Percentiles rank a stretch among this genome's conserved stretches.
phyloP scores from a whole-genome alignment of 2,888 invertebrate genomes.

The Nephrotoma flavescens region DNA sequence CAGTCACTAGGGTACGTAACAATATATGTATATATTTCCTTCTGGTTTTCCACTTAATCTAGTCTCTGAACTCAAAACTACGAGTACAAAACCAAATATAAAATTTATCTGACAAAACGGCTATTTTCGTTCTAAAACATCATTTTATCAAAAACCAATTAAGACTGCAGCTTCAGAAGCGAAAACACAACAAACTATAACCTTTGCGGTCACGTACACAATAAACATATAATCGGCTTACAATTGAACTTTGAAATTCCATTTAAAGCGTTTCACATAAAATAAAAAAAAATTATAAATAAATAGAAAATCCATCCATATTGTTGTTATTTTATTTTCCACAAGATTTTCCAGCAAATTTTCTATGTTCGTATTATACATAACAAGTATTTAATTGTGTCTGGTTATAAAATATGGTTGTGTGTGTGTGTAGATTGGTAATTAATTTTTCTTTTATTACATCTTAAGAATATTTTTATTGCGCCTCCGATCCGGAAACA shows the following conservation, averaged over 20 bases:
- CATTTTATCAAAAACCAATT: not conserved
- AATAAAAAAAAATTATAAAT: not conserved
- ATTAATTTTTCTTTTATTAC: not conserved
- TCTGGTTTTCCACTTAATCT: not conserved
- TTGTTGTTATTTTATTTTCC: not conserved
- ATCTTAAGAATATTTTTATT: not conserved
- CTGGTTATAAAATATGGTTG: not conserved
- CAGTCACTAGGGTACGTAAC: too few species aligned
- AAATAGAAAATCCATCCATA: not conserved
- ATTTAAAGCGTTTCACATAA: not conserved
- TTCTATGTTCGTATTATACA: not conserved
- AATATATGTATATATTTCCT: not conserved
- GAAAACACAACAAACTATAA: not conserved
- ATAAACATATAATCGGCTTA: not conserved
- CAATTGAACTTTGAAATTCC: not conserved
- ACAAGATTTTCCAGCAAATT: not conserved
- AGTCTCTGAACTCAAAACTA: not conserved
- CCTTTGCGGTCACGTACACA: not conserved
- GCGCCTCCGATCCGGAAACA: not conserved
- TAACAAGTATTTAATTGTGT: not conserved
- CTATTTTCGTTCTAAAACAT: not conserved
- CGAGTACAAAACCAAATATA: not conserved
- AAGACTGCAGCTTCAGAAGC: not conserved
- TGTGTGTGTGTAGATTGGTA: not conserved
- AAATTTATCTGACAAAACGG: not conserved